These are phyloP conservation scores for Thryonomys swinderianus DNA, from an alignment of 2,113 vertebrate species.

Conservation along the genomic window DNA sequence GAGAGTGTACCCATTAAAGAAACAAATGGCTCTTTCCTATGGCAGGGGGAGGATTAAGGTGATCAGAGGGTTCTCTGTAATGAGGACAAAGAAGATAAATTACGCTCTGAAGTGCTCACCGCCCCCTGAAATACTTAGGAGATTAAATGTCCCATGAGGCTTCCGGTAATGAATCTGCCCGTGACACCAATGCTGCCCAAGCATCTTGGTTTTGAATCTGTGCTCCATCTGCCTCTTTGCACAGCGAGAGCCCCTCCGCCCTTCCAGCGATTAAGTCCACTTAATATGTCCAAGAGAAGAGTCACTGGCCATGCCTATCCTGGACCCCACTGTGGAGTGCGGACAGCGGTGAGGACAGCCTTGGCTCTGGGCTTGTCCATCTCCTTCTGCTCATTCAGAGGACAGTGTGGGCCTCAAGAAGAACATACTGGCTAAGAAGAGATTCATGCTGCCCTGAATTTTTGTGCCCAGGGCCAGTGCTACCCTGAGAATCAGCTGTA, in stretches of 20 bases:
- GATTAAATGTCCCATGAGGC: conserved; percentile 75
- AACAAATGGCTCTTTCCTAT: conserved; percentile 76
- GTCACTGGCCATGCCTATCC: rapidly evolving
- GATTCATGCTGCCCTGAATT: neutral
- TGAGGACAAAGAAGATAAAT: conserved; percentile 78
- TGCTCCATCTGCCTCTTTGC: conserved; percentile 7
- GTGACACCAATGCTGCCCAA: conserved; percentile 10
- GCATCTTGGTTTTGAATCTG: conserved; percentile 42
- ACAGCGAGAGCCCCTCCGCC: conserved; percentile 35
- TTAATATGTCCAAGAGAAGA: neutral
- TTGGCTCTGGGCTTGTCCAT: neutral
- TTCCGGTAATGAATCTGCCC: conserved; percentile 74
- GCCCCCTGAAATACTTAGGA: conserved; percentile 75
- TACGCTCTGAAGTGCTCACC: conserved; percentile 69
- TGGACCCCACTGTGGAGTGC: neutral
- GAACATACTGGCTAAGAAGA: neutral
- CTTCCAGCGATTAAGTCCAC: conserved; percentile 4
- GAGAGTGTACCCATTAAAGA: conserved; percentile 79
- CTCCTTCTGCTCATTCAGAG: neutral
- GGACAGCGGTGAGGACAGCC: neutral
- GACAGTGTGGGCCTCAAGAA: neutral
- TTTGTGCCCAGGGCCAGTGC: neutral
- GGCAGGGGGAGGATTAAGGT: conserved; percentile 68
- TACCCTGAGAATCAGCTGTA: neutral
- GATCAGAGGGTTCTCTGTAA: conserved; percentile 74